phyloP scores from a whole-genome alignment of 2,888 invertebrate genomes.

The Yponomeuta plumbellus region DNA sequence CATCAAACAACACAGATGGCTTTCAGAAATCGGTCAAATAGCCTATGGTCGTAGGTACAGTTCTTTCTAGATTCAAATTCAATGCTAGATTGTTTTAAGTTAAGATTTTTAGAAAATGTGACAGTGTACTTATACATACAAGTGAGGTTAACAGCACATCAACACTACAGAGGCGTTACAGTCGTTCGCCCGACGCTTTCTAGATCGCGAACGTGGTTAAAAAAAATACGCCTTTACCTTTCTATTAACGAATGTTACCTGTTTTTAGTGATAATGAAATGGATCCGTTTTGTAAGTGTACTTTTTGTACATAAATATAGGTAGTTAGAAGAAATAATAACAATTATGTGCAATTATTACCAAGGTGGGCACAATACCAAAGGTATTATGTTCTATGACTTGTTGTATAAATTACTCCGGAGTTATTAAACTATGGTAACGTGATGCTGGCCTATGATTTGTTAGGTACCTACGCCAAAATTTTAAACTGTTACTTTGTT shows the following conservation, averaged over 20 bases:
- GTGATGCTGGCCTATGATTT: not conserved
- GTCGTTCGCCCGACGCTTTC: not conserved
- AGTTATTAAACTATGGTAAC: constrained; percentile 49
- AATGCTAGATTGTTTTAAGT: too few relatives aligned
- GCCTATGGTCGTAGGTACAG: too few relatives aligned
- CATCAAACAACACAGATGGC: too few relatives aligned
- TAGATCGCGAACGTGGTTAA: not conserved
- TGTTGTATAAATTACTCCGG: constrained; percentile 69
- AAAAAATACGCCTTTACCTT: constrained; percentile 27
- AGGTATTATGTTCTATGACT: constrained; percentile 69
- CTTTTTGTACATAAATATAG: constrained; percentile 70
- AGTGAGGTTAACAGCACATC: too few relatives aligned
- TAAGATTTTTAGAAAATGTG: too few relatives aligned
- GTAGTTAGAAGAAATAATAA: constrained; percentile 57
- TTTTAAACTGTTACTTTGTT: too few relatives aligned
- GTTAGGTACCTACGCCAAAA: not conserved
- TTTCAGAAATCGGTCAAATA: too few relatives aligned
- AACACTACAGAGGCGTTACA: too few relatives aligned
- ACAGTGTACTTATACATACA: too few relatives aligned
- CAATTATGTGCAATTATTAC: constrained; percentile 68
- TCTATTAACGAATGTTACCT: constrained; percentile 39
- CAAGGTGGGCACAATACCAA: constrained; percentile 67
- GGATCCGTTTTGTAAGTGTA: constrained; percentile 39
- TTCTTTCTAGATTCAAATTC: too few relatives aligned
- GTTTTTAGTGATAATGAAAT: constrained; percentile 32